phyloP scores from a whole-genome alignment of 2,113 vertebrate genomes.

The Thamnaconus septentrionalis region DNA sequence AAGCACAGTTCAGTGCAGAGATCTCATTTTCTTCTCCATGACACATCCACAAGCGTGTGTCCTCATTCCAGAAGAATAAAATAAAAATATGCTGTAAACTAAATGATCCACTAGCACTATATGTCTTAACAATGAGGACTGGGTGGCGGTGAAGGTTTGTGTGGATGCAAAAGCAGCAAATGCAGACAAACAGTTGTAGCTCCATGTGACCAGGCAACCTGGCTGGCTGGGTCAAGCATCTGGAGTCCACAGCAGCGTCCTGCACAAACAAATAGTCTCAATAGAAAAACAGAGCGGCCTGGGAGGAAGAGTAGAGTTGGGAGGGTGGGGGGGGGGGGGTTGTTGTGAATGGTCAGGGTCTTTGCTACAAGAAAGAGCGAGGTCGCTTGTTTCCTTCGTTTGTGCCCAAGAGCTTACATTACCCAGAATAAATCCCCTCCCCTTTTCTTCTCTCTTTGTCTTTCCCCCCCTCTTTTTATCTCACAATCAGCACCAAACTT shows the following conservation, averaged over 20 bases:
- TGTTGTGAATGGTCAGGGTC: conserved; percentile 52
- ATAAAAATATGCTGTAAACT: conserved; percentile 1
- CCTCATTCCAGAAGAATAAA: too few species aligned
- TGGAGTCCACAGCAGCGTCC: conserved; percentile 58
- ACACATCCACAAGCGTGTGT: background rate
- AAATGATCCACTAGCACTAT: too few species aligned
- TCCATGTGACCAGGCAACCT: conserved; percentile 73
- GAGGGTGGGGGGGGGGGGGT: conserved; percentile 18
- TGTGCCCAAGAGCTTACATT: conserved; percentile 60
- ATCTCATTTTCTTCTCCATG: conserved; percentile 12
- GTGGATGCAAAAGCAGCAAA: conserved; percentile 56
- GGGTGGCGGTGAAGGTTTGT: conserved; percentile 19
- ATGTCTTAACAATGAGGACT: too few species aligned
- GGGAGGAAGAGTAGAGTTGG: conserved; percentile 36
- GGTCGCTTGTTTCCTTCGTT: conserved; percentile 68
- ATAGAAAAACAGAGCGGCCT: conserved; percentile 27
- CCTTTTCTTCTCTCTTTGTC: conserved; percentile 32
- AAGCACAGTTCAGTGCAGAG: conserved; percentile 45
- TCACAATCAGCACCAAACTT: conserved; percentile 63
- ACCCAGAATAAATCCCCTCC: background rate
- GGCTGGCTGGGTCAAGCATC: conserved; percentile 71
- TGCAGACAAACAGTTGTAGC: conserved; percentile 57
- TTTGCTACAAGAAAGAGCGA: conserved; percentile 57
- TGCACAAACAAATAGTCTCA: conserved; percentile 65
- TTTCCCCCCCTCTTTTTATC: conserved; percentile 5